Evolutionary conservation across 2,113 vertebrate genomes (phyloP), one percentile per base, ranked within the genome.

Genomic region (Rynchops niger): DNA sequence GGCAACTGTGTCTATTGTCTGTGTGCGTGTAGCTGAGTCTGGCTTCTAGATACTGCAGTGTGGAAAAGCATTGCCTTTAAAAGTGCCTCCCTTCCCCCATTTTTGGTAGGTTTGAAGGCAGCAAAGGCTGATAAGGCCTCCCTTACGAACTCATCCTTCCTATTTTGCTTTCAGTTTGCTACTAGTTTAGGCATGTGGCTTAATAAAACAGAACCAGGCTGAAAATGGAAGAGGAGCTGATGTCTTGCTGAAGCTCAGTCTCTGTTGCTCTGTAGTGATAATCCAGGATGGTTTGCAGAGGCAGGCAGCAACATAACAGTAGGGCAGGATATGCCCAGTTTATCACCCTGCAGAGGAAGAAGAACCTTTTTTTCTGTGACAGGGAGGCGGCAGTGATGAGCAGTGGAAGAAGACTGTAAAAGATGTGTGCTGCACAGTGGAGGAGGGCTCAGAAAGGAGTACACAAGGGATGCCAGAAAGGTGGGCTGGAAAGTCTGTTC

Each of bases 1-100:
- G 81, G 94, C 82, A 95, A 97, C 94, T 6, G 90, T 47, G 77
- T 43, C 95, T 85, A 42, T 80, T 92, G 82, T 93, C 76, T 73
- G 52, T 8, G 40, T 65, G 71, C 5, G 2, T 63, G 67, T 7
- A n/a, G 84, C 12, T 0, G 49, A 47, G 80, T 53, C 91, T 86
- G 93, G 67, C 77, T 95, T 82, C 65, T 50, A 34, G 15, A 49
- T 81, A 9, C 88, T 71, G 96, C 92, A 92, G 77, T 21, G 72
- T 84, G 88, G 80, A 59, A 81, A 90, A 92, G 65, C 66, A 36
- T 20, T 77, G 76, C 94, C 80, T 90, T 45, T 5, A 14, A 3
- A 77, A 56, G 49, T 43, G 45, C 25, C 29, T 69, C 59, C 69
- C 76, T 66, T 71, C 72, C 69, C 43, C 69, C 56, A 4, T 40